Percentiles rank a stretch among this genome's conserved stretches.
These are phyloP conservation scores for Microctonus brassicae DNA, from an alignment of 2,888 invertebrate species.

Conservation along the genomic window DNA sequence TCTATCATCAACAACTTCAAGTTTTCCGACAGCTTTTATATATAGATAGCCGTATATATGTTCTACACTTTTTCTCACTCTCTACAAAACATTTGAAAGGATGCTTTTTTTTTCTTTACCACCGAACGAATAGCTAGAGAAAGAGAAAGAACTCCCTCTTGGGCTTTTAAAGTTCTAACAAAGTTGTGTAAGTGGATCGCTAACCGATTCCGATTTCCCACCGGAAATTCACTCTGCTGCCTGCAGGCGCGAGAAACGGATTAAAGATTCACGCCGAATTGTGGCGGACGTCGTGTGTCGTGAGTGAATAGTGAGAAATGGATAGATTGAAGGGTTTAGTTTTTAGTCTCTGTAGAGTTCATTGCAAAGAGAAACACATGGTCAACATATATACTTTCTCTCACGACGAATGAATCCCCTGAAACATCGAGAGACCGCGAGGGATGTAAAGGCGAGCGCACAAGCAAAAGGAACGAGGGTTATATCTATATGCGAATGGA, in stretches of 20 bases:
- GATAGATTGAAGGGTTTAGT: neutral
- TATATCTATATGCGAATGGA: constrained; percentile 11
- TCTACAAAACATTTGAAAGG: constrained; percentile 6
- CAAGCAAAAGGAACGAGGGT: neutral
- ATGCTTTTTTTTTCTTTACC: neutral
- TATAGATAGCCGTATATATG: neutral
- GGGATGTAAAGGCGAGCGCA: neutral
- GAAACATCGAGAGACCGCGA: constrained; percentile 1
- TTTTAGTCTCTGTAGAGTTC: constrained; percentile 2
- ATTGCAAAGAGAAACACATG: constrained; percentile 16
- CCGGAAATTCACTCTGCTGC: constrained; percentile 17
- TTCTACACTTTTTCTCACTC: neutral
- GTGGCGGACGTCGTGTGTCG: constrained; percentile 22
- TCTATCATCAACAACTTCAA: constrained; percentile 4
- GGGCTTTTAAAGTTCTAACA: constrained; percentile 26
- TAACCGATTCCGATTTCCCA: constrained; percentile 33
- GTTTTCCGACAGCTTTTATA: neutral
- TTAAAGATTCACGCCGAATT: constrained; percentile 32
- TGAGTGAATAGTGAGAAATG: constrained; percentile 21
- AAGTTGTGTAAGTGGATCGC: constrained; percentile 34
- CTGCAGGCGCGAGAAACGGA: constrained; percentile 16
- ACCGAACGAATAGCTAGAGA: neutral
- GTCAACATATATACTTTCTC: constrained; percentile 22
- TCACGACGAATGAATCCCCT: constrained; percentile 23
- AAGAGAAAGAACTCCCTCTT: neutral